Conservation (phyloP, 2,888 invertebrate species). For the Phyllotreta cruciferae region DNA sequence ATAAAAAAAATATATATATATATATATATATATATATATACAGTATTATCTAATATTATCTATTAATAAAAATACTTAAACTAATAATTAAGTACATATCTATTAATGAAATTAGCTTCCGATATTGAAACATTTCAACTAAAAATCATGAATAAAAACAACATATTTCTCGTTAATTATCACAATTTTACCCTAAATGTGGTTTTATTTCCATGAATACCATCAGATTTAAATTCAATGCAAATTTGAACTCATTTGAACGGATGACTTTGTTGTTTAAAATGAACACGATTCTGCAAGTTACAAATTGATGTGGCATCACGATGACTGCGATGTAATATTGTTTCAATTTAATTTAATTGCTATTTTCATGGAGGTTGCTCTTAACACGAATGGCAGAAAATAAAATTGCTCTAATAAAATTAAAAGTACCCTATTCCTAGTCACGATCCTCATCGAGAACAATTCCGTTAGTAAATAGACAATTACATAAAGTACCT, state of each 20-base stretch:
- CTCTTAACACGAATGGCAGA: constrained; percentile 3
- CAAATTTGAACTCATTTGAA: constrained; percentile 3
- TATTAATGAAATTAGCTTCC: too few species aligned
- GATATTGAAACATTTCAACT: too few species aligned
- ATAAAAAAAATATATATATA: too few species aligned
- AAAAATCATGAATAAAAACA: too few species aligned
- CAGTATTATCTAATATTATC: too few species aligned
- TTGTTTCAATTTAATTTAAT: constrained; percentile 17
- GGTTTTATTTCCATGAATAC: constrained; percentile 4
- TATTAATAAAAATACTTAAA: too few species aligned
- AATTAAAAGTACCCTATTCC: constrained; percentile 1
- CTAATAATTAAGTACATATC: too few species aligned
- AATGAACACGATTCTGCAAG: constrained; percentile 9
- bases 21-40: too few species aligned
- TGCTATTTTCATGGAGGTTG: constrained; percentile 15
- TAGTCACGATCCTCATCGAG: background rate
- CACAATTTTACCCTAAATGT: background rate
- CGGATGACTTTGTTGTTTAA: constrained; percentile 1
- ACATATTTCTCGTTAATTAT: too few species aligned
- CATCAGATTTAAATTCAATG: background rate
- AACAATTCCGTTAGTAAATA: constrained; percentile 5
- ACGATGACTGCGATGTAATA: constrained; percentile 9
- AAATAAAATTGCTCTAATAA: constrained; percentile 9
- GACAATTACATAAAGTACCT: background rate
- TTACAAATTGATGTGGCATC: constrained; percentile 13